Evolutionary conservation across 1,140 invertebrate species (phyloP), one percentile per base, ranked within the genome.

Genomic region (Stenopsyche tienmushanensis): DNA sequence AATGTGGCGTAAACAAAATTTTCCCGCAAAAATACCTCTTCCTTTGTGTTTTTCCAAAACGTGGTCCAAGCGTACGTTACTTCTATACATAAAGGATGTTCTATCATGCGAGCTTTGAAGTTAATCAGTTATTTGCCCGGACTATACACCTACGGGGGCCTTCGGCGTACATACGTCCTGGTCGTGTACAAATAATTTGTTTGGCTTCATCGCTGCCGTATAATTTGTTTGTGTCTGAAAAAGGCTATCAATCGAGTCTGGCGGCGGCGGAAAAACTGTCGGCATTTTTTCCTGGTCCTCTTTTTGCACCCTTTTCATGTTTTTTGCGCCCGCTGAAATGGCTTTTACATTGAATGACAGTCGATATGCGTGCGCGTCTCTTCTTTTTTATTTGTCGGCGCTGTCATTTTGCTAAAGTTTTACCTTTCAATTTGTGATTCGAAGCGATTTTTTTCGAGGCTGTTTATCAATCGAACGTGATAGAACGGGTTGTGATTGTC

Each of bases 161-260:
- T 49, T 21, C 13, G 3, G 42, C 42, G 15, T 15, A 45, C 42
- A 45, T 15, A 49, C 45, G 45, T 17, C 13, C 29, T 52, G 49
- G 24, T 52, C 49, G 24, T 13, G 26, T 20, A 10, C 25, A 24
- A 20, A 55, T 55, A 55, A 55, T 55, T 55, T 55, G 53, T 55
- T 55, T 55, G 53, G 53, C 53, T 55, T 55, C 53, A 55, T 55
- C 53, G 53, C 41, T 41, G 53, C 26, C 29, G 53, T 55, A 55
- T 55, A 55, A 55, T 55, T 55, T 55, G 53, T 55, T 55, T 18
- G 29, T 55, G 53, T 55, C 53, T 55, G 53, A 39, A 55, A 55
- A 55, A 55, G 18, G 53, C 53, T 55, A 55, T 55, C 53, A 55
- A 55, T 55, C 53, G 53, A 34, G 53, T 34, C 20, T 55, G 53